These are phyloP conservation scores for Rutilus rutilus DNA, from an alignment of 2,113 vertebrate genomes.

Conservation along the genomic window DNA sequence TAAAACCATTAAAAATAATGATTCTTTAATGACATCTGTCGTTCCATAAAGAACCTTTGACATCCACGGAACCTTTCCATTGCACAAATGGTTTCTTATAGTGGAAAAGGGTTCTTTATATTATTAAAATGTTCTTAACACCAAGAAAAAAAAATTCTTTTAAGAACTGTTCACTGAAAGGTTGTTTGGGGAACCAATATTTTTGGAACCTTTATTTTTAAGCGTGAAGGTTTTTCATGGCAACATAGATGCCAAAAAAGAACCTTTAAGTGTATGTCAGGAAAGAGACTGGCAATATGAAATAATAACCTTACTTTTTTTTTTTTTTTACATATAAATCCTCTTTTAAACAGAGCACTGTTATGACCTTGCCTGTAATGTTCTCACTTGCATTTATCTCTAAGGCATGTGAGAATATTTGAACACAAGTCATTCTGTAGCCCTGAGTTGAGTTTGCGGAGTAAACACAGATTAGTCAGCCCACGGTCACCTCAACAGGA, in stretches of 20 bases:
- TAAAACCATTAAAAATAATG: neutral
- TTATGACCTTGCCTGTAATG: neutral
- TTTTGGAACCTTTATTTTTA: too few relatives aligned
- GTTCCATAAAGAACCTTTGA: too few relatives aligned
- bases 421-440: constrained; percentile 4
- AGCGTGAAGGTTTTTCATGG: too few relatives aligned
- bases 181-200: too few relatives aligned
- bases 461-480: constrained; percentile 1
- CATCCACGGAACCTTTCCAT: too few relatives aligned
- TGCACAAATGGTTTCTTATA: too few relatives aligned
- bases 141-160: too few relatives aligned
- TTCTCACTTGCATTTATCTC: neutral
- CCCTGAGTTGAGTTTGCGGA: neutral
- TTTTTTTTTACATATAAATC: neutral
- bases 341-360: neutral
- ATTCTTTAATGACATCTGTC: too few relatives aligned
- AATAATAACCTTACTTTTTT: neutral
- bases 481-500: constrained; percentile 5
- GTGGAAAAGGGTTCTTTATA: too few relatives aligned
- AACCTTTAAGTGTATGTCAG: neutral
- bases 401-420: constrained; percentile 18
- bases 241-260: too few relatives aligned
- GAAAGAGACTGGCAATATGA: neutral
- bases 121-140: too few relatives aligned
- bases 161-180: too few relatives aligned